These are phyloP conservation scores for Calliopum simillimum DNA, from an alignment of 2,888 invertebrate species.

Conservation along the genomic window DNA sequence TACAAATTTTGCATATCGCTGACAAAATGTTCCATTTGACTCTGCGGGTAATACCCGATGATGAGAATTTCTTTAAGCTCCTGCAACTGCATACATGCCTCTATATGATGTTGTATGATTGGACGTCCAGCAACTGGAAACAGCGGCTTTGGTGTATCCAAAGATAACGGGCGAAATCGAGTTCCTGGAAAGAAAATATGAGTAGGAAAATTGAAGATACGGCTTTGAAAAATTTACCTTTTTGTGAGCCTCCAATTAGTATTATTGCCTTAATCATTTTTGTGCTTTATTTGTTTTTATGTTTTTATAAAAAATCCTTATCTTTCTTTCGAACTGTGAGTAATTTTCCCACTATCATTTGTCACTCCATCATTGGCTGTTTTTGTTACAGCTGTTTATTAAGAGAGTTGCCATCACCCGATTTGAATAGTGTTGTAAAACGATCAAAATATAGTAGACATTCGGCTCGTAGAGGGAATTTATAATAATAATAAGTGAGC, in stretches of 20 bases:
- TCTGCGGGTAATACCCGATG: slow-evolving; percentile 91
- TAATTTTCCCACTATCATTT: slow-evolving; percentile 31
- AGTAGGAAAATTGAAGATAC: background rate
- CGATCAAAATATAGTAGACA: too few relatives aligned
- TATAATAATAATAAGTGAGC: too few relatives aligned
- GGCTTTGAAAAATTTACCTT: slow-evolving; percentile 74
- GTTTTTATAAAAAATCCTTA: slow-evolving; percentile 2
- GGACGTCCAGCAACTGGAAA: slow-evolving; percentile 98
- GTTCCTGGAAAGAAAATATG: slow-evolving; percentile 76
- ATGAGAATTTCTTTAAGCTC: slow-evolving; percentile 91
- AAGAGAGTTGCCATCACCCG: too few relatives aligned
- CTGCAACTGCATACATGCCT: slow-evolving; percentile 85
- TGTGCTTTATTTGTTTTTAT: slow-evolving; percentile 2
- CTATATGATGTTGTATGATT: slow-evolving; percentile 96
- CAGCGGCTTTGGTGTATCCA: slow-evolving; percentile 97
- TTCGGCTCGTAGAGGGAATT: too few relatives aligned
- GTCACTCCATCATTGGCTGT: slow-evolving; percentile 23
- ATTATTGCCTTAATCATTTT: slow-evolving; percentile 87
- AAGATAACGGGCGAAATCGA: slow-evolving; percentile 93
- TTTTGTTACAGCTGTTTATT: slow-evolving; percentile 26
- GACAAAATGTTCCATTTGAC: slow-evolving; percentile 88
- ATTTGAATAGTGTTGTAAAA: too few relatives aligned
- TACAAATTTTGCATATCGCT: slow-evolving; percentile 86
- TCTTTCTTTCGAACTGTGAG: slow-evolving; percentile 33
- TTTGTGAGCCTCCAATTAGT: slow-evolving; percentile 93